Evolutionary conservation across 2,888 invertebrate genomes (phyloP).

Genomic region (Heliconius ismenius): DNA sequence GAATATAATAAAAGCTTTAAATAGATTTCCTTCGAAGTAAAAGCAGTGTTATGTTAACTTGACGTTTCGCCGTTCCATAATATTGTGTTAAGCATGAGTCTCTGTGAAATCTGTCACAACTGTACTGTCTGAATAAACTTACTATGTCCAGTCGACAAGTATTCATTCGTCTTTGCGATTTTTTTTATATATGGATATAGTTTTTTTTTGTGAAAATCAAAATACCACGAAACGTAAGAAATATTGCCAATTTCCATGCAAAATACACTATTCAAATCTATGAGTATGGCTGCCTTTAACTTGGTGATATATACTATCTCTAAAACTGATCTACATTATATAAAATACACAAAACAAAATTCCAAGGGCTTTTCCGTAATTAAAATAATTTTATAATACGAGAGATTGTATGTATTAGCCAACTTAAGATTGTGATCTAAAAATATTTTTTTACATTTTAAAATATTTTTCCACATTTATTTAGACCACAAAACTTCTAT

Average conservation of each 20-base stretch:
- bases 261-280: background rate
- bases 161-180: constrained; percentile 53
- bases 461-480: no score
- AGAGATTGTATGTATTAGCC: background rate
- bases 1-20: background rate
- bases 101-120: constrained; percentile 68
- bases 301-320: background rate
- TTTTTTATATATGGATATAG: no score
- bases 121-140: constrained; percentile 69
- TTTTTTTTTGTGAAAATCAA: no score
- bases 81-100: constrained; percentile 71
- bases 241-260: background rate
- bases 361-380: background rate
- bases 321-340: background rate
- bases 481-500: background rate
- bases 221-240: background rate
- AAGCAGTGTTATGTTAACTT: constrained; percentile 69
- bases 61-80: constrained; percentile 69
- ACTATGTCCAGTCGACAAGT: constrained; percentile 55
- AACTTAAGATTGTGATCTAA: background rate
- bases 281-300: background rate
- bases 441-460: background rate
- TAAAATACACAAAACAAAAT: background rate
- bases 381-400: no score
- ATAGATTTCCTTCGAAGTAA: constrained; percentile 60